These are phyloP conservation scores for Lymantria dispar DNA, from an alignment of 2,888 invertebrate genomes.

Conservation along the genomic window DNA sequence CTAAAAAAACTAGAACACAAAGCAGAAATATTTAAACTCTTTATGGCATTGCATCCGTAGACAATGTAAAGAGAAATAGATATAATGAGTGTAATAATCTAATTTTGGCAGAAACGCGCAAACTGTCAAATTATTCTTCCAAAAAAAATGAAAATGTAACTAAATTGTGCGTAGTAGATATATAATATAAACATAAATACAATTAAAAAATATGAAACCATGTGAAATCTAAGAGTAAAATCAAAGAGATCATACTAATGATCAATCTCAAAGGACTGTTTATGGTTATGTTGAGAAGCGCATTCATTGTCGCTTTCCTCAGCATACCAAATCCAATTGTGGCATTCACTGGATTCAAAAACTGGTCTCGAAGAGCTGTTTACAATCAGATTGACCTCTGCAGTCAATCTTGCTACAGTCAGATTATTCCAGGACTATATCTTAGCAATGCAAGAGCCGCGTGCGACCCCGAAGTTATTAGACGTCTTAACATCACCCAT, in stretches of 20 bases:
- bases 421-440: slow-evolving; percentile 67
- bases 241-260: slow-evolving; percentile 37
- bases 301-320: slow-evolving; percentile 61
- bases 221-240: slow-evolving; percentile 14
- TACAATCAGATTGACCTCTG: slow-evolving; percentile 69
- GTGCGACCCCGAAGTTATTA: slow-evolving; percentile 55
- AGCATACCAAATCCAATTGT: slow-evolving; percentile 61
- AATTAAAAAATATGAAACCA: slow-evolving; percentile 24
- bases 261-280: slow-evolving; percentile 46
- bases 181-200: not conserved
- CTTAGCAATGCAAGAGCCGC: slow-evolving; percentile 74
- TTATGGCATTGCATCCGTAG: not conserved
- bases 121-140: slow-evolving; percentile 16
- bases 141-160: not conserved
- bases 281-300: slow-evolving; percentile 64
- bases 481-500: slow-evolving; percentile 70
- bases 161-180: not conserved
- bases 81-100: slow-evolving; percentile 12
- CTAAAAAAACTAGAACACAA: too few species aligned
- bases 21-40: not conserved
- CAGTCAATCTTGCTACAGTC: slow-evolving; percentile 67
- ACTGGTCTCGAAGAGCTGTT: slow-evolving; percentile 63
- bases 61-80: not conserved
- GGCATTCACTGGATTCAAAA: slow-evolving; percentile 57
- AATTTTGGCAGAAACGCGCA: slow-evolving; percentile 9